Conservation (phyloP, 2,888 invertebrate species). For the Hybos culiciformis region DNA sequence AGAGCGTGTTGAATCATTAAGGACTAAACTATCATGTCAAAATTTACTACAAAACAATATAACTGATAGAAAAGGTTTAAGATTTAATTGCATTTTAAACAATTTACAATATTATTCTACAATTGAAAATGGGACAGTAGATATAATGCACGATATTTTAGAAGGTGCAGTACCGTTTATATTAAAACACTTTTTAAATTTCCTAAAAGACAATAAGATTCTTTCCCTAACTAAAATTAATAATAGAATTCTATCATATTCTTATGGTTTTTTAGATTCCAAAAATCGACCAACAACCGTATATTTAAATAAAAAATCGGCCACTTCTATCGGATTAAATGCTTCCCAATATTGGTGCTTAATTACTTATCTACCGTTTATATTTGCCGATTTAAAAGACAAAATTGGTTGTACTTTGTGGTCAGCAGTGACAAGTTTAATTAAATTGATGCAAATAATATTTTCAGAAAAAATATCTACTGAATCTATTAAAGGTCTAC, state of each 20-base stretch:
- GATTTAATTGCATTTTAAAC: conserved; percentile 2
- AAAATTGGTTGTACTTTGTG: neutral
- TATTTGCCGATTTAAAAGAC: neutral
- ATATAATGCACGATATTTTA: conserved; percentile 5
- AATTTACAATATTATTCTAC: neutral
- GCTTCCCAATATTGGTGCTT: conserved; percentile 2
- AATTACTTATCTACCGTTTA: neutral
- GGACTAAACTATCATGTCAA: neutral
- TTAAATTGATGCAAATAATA: conserved; percentile 3
- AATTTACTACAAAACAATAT: neutral
- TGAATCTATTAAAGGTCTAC: no score
- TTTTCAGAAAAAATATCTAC: no score
- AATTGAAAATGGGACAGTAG: conserved; percentile 1
- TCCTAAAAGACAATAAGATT: neutral
- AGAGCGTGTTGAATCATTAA: neutral
- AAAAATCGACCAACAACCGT: neutral
- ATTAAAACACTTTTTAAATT: neutral
- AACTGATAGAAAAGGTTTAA: conserved; percentile 2
- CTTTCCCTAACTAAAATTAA: neutral
- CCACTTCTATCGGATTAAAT: neutral
- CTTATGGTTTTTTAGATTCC: conserved; percentile 1
- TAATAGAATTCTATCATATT: neutral
- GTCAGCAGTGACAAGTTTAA: neutral
- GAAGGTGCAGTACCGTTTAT: conserved; percentile 4
- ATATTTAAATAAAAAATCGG: neutral